These are phyloP conservation scores for Oreortyx pictus DNA, from an alignment of 2,797 vertebrate genomes.

Conservation along the genomic window DNA sequence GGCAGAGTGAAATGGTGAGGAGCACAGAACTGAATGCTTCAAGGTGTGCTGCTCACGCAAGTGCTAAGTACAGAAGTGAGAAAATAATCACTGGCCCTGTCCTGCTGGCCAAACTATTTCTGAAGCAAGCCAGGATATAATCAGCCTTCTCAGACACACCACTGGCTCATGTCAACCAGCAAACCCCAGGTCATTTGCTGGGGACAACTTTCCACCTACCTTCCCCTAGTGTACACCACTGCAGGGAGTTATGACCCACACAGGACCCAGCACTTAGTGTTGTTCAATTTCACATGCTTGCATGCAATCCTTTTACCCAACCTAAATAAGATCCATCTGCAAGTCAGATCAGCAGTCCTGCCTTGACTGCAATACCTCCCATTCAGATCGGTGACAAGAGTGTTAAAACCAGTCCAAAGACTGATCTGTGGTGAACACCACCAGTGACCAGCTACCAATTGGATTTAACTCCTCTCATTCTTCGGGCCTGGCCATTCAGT, in stretches of 20 bases:
- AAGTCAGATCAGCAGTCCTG: not conserved
- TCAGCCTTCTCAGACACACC: no score
- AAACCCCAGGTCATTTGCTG: not conserved
- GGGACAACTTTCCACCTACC: not conserved
- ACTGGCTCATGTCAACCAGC: no score
- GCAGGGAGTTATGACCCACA: not conserved
- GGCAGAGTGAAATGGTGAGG: not conserved
- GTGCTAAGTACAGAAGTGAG: not conserved
- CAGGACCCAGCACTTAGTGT: not conserved
- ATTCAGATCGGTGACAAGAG: not conserved
- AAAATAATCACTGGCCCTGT: no score
- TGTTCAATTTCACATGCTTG: not conserved
- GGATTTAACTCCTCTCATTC: not conserved
- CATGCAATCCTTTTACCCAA: not conserved
- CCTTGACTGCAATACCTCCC: not conserved
- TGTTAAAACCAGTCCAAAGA: not conserved
- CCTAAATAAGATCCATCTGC: not conserved
- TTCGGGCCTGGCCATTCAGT: not conserved
- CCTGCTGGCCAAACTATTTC: no score
- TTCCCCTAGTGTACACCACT: not conserved
- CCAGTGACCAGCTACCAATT: not conserved
- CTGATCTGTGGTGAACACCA: not conserved
- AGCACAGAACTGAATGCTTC: not conserved
- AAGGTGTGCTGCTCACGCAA: not conserved
- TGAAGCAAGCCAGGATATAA: no score